Conservation (phyloP, 2,797 vertebrate species). For the Sebastes matsubarae region DNA sequence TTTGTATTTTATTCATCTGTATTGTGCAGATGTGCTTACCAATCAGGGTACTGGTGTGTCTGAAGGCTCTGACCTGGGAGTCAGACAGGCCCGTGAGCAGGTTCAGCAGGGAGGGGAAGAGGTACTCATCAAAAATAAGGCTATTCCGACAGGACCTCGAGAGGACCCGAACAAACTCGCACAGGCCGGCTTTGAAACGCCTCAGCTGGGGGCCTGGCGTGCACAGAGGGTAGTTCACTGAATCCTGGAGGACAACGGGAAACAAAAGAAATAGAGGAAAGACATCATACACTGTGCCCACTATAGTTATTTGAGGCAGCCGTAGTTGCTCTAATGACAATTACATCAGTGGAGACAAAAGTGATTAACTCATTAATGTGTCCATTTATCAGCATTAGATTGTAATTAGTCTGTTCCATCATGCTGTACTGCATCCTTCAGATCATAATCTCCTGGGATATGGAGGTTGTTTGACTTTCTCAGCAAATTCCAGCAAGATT, state of each 20-base stretch:
- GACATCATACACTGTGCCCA: neutral
- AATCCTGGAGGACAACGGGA: constrained; percentile 77
- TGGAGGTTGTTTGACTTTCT: constrained; percentile 12
- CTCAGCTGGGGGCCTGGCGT: constrained; percentile 78
- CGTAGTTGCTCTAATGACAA: constrained; percentile 26
- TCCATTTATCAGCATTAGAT: constrained; percentile 52
- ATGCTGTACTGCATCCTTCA: constrained; percentile 2
- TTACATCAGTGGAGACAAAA: constrained; percentile 11
- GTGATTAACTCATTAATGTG: constrained; percentile 50
- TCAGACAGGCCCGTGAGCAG: constrained; percentile 90
- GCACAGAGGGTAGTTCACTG: constrained; percentile 85
- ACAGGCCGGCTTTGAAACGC: constrained; percentile 83
- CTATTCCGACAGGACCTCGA: constrained; percentile 82
- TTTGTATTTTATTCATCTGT: neutral
- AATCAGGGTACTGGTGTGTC: constrained; percentile 91
- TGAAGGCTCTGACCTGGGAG: constrained; percentile 93
- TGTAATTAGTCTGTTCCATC: constrained; percentile 44
- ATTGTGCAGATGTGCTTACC: constrained; percentile 75
- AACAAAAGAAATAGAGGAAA: constrained; percentile 6
- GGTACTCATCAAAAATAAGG: constrained; percentile 85
- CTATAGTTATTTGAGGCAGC: neutral
- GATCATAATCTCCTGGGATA: constrained; percentile 34
- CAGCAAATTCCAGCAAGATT: constrained; percentile 28
- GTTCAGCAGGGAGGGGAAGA: constrained; percentile 84
- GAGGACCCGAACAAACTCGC: constrained; percentile 82